Evolutionary conservation across 2,113 vertebrate genomes (phyloP), one percentile per base, ranked within the genome.

Genomic region (Oreochromis aureus): DNA sequence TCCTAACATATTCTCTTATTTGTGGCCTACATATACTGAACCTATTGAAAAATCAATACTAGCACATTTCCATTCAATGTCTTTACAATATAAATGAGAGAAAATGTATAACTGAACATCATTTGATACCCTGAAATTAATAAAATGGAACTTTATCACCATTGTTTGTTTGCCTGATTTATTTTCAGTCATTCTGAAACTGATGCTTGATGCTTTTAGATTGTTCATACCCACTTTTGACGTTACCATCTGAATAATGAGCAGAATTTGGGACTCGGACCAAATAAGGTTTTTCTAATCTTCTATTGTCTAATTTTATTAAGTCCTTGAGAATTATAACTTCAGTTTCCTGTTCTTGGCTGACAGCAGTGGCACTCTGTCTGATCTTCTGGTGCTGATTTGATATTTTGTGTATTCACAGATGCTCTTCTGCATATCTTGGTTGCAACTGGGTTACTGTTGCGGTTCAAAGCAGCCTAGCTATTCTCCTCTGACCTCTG

Each of bases 111-210:
- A 83, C 79, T 81, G n/a, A 86, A 61, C 22, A 18, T 86, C 80
- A 66, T 93, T 93, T 93, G 84, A 27, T 88, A 69, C 78, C 51
- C 61, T 87, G 48, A 92, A 69, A 88, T 69, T 1, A 93, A 93
- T 93, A 92, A 94, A 94, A 79, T 71, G 10, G 15, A 81, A 69
- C 36, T 82, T 81, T 71, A 81, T 85, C 41, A 85, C 61, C 13
- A 54, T 11, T 6, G 19, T 41, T 56, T 83, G 41, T 82, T 78
- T 78, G 19, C 71, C 15, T 32, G 15, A 11, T n/a, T 46, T 71
- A 36, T 87, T 73, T 73, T 10, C 48, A 41, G 16, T 83, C 48
- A 69, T 54, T 11, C 46, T 71, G 30, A 36, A 3, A 63, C 30
- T 36, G 30, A 7, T 63, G 30, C 59, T 11, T 13, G 61, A 66